Evolutionary conservation across 2,888 invertebrate species (phyloP).

Genomic region (Elaeidobius kamerunicus): DNA sequence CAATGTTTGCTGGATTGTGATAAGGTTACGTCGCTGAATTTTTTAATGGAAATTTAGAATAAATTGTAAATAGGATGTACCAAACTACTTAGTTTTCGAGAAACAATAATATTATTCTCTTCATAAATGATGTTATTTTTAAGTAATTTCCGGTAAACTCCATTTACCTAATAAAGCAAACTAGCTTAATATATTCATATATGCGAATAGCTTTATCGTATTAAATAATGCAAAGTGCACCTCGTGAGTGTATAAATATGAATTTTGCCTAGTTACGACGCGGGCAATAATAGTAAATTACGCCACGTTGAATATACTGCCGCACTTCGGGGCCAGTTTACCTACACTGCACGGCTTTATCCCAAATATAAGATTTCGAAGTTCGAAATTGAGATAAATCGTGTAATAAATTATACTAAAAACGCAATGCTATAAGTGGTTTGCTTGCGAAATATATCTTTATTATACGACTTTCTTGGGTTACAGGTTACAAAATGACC

Average conservation of each 20-base stretch:
- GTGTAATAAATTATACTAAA: too few species aligned
- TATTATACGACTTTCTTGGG: too few species aligned
- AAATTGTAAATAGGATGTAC: too few species aligned
- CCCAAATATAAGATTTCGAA: conserved; percentile 9
- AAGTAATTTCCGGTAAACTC: not conserved
- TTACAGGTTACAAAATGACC: too few species aligned
- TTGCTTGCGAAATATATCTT: too few species aligned
- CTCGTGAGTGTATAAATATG: conserved; percentile 19
- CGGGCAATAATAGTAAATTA: conserved; percentile 17
- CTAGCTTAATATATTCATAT: conserved; percentile 14
- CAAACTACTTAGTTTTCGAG: too few species aligned
- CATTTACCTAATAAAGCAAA: conserved; percentile 12
- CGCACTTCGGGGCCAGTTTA: conserved; percentile 11
- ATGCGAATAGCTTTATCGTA: conserved; percentile 19
- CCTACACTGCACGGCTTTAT: not conserved
- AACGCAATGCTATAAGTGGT: too few species aligned
- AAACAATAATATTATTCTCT: too few species aligned
- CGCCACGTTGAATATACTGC: not conserved
- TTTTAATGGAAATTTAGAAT: too few species aligned
- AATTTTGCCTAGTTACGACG: conserved; percentile 20
- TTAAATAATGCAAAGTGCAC: conserved; percentile 20
- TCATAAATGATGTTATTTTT: too few species aligned
- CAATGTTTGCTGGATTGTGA: too few species aligned
- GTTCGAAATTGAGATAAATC: conserved; percentile 6
- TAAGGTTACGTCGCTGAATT: too few species aligned